Evolutionary conservation across 2,888 invertebrate species (phyloP), one percentile per base, ranked within the genome.

Genomic region (Pardosa pseudoannulata): DNA sequence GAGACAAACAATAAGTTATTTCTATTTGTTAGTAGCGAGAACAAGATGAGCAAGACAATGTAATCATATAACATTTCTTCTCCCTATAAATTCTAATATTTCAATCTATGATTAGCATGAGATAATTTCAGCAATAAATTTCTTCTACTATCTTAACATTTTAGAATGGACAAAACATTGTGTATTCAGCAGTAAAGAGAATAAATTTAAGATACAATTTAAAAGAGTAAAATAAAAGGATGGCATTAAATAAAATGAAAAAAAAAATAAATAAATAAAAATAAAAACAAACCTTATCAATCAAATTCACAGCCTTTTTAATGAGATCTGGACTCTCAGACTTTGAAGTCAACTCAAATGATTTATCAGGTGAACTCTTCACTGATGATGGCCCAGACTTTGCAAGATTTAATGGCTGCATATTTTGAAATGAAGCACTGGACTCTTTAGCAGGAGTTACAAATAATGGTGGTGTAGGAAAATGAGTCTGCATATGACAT

Each of bases 391-490:
- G 74, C 27, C 83, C 88, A 56, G 88, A 76, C 19, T 80, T 85
- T 1, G 74, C 80, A 11, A 85, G 56, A 27, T 88, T 81, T 39
- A 86, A 39, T 13, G 86, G 76, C 39, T 74, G 88, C 36, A 56
- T 75, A 36, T 70, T 82, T n/a, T 81, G 87, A 68, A 87, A 81
- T 23, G 80, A 68, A 36, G 80, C 65, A 19, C 73, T 64, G 36
- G 65, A 46, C 19, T 81, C 81, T 27, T 81, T 88, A 11, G 72
- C 28, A 41, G 78, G 68, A 29, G 80, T 80, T 19, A 76, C 88
- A 81, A 89, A 89, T 13, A 89, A 46, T 0, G 89, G 89, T 28
- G 89, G 89, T 28, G 89, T 89, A 46, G 89, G 89, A 74, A 89
- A 87, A 46, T 86, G 76, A 13, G 79, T 71, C 29, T 65, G 72